Base-by-base conservation (phyloP, 2,888 invertebrate genomes). In the Melangyna quadrimaculata region DNA sequence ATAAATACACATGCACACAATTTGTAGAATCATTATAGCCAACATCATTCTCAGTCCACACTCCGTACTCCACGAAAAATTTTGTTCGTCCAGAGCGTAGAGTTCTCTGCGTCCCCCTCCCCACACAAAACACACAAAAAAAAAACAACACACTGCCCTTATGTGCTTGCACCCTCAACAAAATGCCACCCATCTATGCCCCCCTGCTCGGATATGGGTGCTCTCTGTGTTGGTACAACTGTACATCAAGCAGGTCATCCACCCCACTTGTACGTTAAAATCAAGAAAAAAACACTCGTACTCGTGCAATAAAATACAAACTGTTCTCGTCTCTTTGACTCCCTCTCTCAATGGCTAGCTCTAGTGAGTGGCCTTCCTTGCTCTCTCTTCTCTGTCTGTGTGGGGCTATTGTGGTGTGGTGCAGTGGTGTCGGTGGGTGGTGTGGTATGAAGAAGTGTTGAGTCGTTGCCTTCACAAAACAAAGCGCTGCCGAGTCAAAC, bases 231-330 rank as follows among this genome's bases (percentile, higher is more conserved):
- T 87, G 63, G 81, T 81, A 73, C 37, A 81, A 65, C 53, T 70
- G 77, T 69, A 72, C 70, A 81, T 86, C 81, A 57, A 78, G 70
- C 87, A 87, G 87, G 87, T 87, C 87, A 87, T 87, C 87, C 87
- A 87, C 87, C 87, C 82, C 82, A 87, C 87, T 87, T 87, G 67
- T 67, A 74, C 82, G 87, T 87, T 73, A 59, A 87, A 78, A 78
- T 45, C 19, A 22, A 67, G 24, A 67, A 63, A 55, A 78, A 48
- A 40, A 74, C 74, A 65, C 45, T 65, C 70, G 55, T 70, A 57
- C 65, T 65, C 70, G 40, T 70, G 55, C 70, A 70, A 55, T 57
- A 55, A 70, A 55, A 57, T 43, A 70, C 53, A 70, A 57, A 70
- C 55, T 55, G 55, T 51, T 48, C 67, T 69, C 43, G 40, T 57